Evolutionary conservation across 2,113 vertebrate genomes (phyloP).

Genomic region (Cebus imitator): DNA sequence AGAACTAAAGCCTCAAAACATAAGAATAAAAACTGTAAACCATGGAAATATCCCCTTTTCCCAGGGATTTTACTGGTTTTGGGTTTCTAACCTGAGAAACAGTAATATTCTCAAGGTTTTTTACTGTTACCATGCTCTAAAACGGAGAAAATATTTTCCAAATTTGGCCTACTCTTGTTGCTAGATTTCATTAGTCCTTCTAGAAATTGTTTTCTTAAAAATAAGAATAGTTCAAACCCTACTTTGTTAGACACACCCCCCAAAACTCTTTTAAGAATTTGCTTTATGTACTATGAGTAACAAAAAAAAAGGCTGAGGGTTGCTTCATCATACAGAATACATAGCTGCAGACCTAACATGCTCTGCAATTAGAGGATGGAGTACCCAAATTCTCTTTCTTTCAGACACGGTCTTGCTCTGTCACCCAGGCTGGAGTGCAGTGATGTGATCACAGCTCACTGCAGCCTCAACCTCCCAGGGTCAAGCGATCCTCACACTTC

Average conservation of each 20-base stretch:
- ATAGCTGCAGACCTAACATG: background rate
- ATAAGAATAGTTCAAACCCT: constrained; percentile 33
- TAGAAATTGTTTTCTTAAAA: constrained; percentile 50
- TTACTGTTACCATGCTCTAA: background rate
- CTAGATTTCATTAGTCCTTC: background rate
- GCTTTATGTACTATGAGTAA: background rate
- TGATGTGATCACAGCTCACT: too few relatives aligned
- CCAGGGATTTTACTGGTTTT: constrained; percentile 13
- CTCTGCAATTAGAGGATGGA: background rate
- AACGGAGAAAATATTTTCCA: background rate
- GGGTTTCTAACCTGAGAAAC: constrained; percentile 16
- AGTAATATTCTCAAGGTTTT: background rate
- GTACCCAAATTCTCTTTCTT: background rate
- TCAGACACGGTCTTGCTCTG: too few relatives aligned
- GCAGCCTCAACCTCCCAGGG: too few relatives aligned
- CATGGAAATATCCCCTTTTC: background rate
- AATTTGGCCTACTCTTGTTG: background rate
- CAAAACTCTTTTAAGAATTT: background rate
- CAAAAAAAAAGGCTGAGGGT: background rate
- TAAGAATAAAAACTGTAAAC: constrained; percentile 26
- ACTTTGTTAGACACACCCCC: background rate
- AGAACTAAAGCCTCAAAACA: constrained; percentile 39
- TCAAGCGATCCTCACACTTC: too few relatives aligned
- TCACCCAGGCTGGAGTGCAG: too few relatives aligned
- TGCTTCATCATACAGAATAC: background rate